Percentiles rank a stretch among this genome's conserved stretches.
These are phyloP conservation scores for Cydia pomonella DNA, from an alignment of 1,140 invertebrate species.

Conservation along the genomic window DNA sequence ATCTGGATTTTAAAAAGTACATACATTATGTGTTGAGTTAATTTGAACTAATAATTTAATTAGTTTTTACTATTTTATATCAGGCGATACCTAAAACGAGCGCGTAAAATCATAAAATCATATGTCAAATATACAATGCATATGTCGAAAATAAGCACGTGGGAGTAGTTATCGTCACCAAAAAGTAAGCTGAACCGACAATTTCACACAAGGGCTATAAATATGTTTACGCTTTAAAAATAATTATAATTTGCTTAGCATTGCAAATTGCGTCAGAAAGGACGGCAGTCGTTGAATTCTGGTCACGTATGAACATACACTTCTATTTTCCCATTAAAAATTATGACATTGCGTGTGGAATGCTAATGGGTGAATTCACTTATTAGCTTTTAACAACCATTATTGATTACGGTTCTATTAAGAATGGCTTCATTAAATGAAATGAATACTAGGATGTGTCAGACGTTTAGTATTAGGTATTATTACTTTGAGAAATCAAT, in stretches of 20 bases:
- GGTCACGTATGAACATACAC: conserved; percentile 27
- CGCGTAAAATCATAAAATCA: too few species aligned
- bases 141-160: neutral
- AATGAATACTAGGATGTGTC: neutral
- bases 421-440: neutral
- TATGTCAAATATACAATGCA: too few species aligned
- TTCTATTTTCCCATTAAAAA: conserved; percentile 32
- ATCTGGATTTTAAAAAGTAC: too few species aligned
- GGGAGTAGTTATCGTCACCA: neutral
- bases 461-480: too few species aligned
- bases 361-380: conserved; percentile 28
- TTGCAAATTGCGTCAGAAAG: conserved; percentile 10
- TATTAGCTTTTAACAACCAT: conserved; percentile 23
- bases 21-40: too few species aligned
- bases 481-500: too few species aligned
- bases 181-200: neutral
- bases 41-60: too few species aligned
- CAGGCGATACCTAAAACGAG: too few species aligned
- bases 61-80: neutral
- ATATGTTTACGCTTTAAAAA: neutral
- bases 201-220: neutral
- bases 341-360: conserved; percentile 26
- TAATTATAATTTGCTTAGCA: neutral
- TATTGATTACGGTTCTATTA: neutral
- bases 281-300: conserved; percentile 10